Evolutionary conservation across 2,888 invertebrate genomes (phyloP).

Genomic region (Xanthia icteritia): DNA sequence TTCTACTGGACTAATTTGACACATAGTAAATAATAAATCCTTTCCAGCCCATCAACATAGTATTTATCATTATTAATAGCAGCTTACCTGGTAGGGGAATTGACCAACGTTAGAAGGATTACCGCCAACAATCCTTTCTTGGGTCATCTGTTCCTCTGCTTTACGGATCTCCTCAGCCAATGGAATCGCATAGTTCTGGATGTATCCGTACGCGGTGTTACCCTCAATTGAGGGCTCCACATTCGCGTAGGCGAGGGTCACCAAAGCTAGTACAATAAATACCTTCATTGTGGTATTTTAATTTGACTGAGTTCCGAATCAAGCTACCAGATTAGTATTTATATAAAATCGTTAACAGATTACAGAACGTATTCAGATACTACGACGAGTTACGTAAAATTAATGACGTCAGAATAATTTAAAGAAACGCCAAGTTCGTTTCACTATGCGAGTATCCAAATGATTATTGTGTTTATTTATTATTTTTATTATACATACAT

Average conservation of each 20-base stretch:
- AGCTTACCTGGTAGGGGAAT: constrained; percentile 76
- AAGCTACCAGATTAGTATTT: constrained; percentile 46
- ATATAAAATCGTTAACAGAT: constrained; percentile 57
- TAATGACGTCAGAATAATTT: neutral
- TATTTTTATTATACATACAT: too few relatives aligned
- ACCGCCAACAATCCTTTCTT: constrained; percentile 77
- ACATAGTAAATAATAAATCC: too few relatives aligned
- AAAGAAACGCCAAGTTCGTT: constrained; percentile 1
- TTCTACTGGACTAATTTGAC: neutral
- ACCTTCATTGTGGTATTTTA: constrained; percentile 59
- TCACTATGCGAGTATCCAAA: neutral
- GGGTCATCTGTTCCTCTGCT: constrained; percentile 71
- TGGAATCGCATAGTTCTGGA: constrained; percentile 71
- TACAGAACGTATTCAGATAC: constrained; percentile 30
- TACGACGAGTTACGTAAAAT: constrained; percentile 15
- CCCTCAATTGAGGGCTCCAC: constrained; percentile 38
- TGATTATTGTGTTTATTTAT: neutral
- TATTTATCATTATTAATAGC: too few relatives aligned
- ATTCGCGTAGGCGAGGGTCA: constrained; percentile 54
- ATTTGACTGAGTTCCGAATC: constrained; percentile 19
- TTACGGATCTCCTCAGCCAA: constrained; percentile 72
- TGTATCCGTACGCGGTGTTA: constrained; percentile 73
- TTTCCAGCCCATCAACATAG: too few relatives aligned
- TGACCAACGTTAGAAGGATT: constrained; percentile 69
- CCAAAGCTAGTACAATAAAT: constrained; percentile 57